Base-by-base conservation (phyloP, 2,888 invertebrate genomes). In the Metellina segmentata region DNA sequence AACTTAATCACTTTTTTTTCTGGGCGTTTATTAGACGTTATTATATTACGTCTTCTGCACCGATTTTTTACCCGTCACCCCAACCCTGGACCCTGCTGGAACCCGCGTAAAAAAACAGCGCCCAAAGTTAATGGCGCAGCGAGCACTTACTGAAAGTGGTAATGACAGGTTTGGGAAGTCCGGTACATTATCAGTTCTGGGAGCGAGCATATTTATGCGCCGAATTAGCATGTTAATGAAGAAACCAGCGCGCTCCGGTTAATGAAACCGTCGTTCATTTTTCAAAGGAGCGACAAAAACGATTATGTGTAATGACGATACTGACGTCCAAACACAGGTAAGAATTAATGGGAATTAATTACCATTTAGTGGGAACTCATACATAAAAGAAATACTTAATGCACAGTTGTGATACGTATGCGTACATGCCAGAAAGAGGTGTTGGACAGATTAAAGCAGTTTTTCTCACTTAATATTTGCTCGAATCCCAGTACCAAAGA, bases 151-250 rank as follows among this genome's bases (percentile, higher is more conserved):
- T 51, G 20, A 74, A 11, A 34, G 34, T 34, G 53, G 16, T 85
- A 85, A 85, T 85, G 85, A 61, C 52, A 72, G 74, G 85, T 53
- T 69, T 34, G 49, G 53, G 69, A 49, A 69, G 51, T 20, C 4
- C n/a, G 69, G 34, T 34, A 34, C 34, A 34, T 34, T 61, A 77
- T 85, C 77, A 69, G 49, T 78, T 61, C 85, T 34, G 34, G 7
- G 52, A 13, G 74, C 85, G 77, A 51, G 85, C 48, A 34, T 78
- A 85, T 77, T 77, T 75, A 70, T 34, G 77, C 78, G 78, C 85
- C 85, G 70, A 77, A 69, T 70, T 74, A 88, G 72, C 61, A 88
- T 88, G 85, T 48, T 81, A 81, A 81, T 87, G 81, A 88, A 74
- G 49, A 88, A 85, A 34, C 11, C 51, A 52, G 5, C 13, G 49